Evolutionary conservation across 2,113 vertebrate genomes (phyloP).

Genomic region (Phrynocephalus versicolor): DNA sequence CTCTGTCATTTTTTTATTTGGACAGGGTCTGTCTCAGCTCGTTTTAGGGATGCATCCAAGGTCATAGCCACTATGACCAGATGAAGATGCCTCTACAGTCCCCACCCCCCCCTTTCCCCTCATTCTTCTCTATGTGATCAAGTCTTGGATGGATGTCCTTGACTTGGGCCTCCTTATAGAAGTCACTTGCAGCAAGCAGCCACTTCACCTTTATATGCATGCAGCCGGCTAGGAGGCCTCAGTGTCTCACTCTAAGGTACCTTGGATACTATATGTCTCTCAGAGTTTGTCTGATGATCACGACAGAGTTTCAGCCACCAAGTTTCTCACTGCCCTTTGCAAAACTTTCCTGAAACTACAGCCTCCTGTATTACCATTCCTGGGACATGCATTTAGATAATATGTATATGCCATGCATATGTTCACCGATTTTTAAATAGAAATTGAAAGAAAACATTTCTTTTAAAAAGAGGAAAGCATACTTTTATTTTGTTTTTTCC

Average conservation of each 20-base stretch:
- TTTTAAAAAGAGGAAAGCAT: not conserved
- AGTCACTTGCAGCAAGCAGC: conserved; percentile 65
- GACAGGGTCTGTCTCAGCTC: conserved; percentile 52
- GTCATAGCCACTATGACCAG: conserved; percentile 59
- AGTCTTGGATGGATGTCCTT: conserved; percentile 57
- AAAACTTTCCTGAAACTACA: conserved; percentile 33
- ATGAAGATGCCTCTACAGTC: conserved; percentile 60
- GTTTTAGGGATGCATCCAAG: conserved; percentile 65
- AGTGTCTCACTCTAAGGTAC: conserved; percentile 61
- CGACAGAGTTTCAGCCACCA: conserved; percentile 47
- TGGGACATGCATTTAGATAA: not conserved
- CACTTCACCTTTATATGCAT: conserved; percentile 54
- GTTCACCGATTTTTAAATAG: conserved; percentile 5
- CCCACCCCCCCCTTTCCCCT: conserved; percentile 63
- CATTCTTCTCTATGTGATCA: conserved; percentile 61
- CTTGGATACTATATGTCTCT: conserved; percentile 41
- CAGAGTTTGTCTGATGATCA: conserved; percentile 51
- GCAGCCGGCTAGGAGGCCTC: conserved; percentile 65
- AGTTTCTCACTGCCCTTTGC: conserved; percentile 43
- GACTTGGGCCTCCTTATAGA: conserved; percentile 60
- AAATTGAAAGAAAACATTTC: not conserved
- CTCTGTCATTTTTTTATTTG: conserved; percentile 65
- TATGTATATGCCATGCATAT: too few species aligned
- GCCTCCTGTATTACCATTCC: conserved; percentile 18
- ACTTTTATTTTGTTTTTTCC: conserved; percentile 25